Evolutionary conservation across 1,140 invertebrate genomes (phyloP), one percentile per base, ranked within the genome.

Genomic region (Uloborus diversus): DNA sequence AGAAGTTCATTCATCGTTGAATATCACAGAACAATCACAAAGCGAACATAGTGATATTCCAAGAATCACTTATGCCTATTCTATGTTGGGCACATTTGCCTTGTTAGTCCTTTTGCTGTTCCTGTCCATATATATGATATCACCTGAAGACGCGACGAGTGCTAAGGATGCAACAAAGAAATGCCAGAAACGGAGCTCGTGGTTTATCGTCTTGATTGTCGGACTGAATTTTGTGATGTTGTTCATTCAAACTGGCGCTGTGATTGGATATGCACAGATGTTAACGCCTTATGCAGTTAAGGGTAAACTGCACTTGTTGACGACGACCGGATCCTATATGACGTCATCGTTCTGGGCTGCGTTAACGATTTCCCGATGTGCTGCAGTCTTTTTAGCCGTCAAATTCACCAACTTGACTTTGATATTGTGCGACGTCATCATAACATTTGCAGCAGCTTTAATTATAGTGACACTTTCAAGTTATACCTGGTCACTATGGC

Each of bases 281-380:
- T 69, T 88, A 0, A 82, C 86, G 47, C 85, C 86, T 4, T 88
- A 88, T 82, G 83, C 85, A 13, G 83, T 87, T 32, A 79, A 85
- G 42, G 80, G 83, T 27, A 80, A 85, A 66, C 80, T 84, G 20
- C 25, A 81, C 5, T 86, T 86, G 82, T 82, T 82, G 5, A 84
- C 86, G 62, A 70, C 83, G 3, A 83, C 84, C 37, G 88, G 86
- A 13, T 85, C 86, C 2, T 85, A 85, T 53, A 81, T 89, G 35
- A 86, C 87, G 2, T 86, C 87, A 11, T 76, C 87, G 7, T 89
- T 89, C 80, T 90, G 89, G 89, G 88, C 88, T 4, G 84, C 86
- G 3, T 85, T 89, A 27, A 87, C 89, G 14, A 81, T 86, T 23
- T 86, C 86, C 2, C 82, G 89, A 33, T 87, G 88, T 62, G 78